Base-by-base conservation (phyloP, 1,140 invertebrate genomes). In the Pteromalus puparum region DNA sequence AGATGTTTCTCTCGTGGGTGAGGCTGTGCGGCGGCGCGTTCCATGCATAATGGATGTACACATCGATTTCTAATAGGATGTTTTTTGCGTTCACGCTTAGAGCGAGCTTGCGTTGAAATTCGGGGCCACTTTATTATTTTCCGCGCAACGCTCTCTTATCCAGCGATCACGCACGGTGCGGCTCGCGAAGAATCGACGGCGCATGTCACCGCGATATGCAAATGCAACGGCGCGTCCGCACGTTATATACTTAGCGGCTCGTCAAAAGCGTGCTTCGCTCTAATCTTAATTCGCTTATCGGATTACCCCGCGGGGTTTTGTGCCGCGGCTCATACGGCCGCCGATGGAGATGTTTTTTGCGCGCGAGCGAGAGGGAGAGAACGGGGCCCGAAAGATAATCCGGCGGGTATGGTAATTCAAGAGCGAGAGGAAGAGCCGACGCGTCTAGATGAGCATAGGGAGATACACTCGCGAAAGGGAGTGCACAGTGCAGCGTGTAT, bases 201-300 rank as follows among this genome's bases (percentile, higher is more conserved):
- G 46, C 87, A 77, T 87, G 89, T 89, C 89, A 86, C 84, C 73
- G 5, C 26, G 87, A 88, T 90, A 90, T 85, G 87, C 85, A 86
- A 89, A 89, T 89, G 84, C 67, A 61, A 21, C 85, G 86, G 86
- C 87, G 46, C 24, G 34, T 46, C 53, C 82, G 28, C 38, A 26
- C 53, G 18, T 61, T 74, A 53, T 30, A 67, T 72, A 88, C 89
- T 90, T 90, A 90, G 89, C 89, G 88, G 89, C 87, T 87, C 89
- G 86, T 90, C 88, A 90, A 88, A 90, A 89, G 89, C 87, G 86
- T 21, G 68, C 38, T 6, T 46, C 73, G 70, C 34, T 28, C 86
- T 91, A 88, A 91, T 91, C 90, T 90, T 89, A 90, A 91, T 90
- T 91, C 90, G 88, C 88, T 91, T 90, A 91, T 91, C 90, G 90